phyloP scores from a whole-genome alignment of 1,140 invertebrate species.

The Bradysia coprophila region DNA sequence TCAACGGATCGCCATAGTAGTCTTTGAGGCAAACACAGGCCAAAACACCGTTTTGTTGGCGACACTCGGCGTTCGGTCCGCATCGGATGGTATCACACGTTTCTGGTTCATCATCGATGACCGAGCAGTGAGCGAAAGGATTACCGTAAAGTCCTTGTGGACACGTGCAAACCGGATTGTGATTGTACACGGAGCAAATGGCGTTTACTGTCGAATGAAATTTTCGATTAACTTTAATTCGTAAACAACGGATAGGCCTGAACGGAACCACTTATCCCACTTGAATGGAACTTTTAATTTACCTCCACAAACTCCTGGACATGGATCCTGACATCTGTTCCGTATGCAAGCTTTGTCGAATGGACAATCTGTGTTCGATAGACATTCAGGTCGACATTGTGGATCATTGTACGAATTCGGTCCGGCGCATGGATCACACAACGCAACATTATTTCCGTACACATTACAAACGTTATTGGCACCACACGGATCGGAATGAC shows the following conservation, averaged over 20 bases:
- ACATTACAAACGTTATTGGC: slow-evolving; percentile 42
- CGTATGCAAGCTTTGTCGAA: slow-evolving; percentile 58
- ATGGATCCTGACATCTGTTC: slow-evolving; percentile 59
- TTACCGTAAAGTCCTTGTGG: slow-evolving; percentile 53
- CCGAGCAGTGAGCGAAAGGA: slow-evolving; percentile 57
- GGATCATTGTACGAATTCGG: slow-evolving; percentile 45
- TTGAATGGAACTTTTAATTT: too few species aligned
- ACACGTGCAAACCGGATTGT: slow-evolving; percentile 60
- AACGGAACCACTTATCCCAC: too few species aligned
- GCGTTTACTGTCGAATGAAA: too few species aligned
- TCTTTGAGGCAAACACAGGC: slow-evolving; percentile 43
- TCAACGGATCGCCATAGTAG: slow-evolving; percentile 53
- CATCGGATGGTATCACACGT: slow-evolving; percentile 50
- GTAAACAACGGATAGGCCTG: too few species aligned
- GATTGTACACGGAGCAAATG: slow-evolving; percentile 50
- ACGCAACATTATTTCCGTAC: slow-evolving; percentile 47
- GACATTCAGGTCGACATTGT: slow-evolving; percentile 55
- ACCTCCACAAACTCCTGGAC: slow-evolving; percentile 63
- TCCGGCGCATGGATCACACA: slow-evolving; percentile 58
- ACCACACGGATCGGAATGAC: slow-evolving; percentile 57
- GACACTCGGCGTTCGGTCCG: slow-evolving; percentile 56
- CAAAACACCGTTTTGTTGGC: slow-evolving; percentile 32
- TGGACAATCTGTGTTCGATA: slow-evolving; percentile 56
- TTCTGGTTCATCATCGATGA: slow-evolving; percentile 27
- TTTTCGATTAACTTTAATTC: too few species aligned